Percentiles rank a stretch among this genome's conserved stretches.
Evolutionary conservation across 2,113 vertebrate species (phyloP).

Genomic region (Gymnogyps californianus): DNA sequence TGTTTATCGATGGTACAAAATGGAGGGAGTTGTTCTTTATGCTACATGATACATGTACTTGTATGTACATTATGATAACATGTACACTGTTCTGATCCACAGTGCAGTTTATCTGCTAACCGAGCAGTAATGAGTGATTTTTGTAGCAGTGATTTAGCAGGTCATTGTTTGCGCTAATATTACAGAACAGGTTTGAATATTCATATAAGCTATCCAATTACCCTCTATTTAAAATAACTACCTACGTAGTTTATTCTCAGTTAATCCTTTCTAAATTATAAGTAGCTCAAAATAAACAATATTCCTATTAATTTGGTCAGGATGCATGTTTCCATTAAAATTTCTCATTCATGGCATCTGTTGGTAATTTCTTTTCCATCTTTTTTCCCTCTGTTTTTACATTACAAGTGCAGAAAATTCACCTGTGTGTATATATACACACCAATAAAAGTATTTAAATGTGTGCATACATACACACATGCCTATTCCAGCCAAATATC

Average conservation of each 20-base stretch:
- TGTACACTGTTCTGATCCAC: neutral
- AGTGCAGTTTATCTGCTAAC: neutral
- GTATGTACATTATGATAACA: neutral
- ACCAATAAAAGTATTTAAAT: neutral
- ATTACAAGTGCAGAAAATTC: neutral
- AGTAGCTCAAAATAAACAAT: neutral
- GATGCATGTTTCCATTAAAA: neutral
- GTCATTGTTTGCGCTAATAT: neutral
- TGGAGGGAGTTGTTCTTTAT: neutral
- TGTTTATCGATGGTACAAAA: neutral
- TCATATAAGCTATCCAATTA: neutral
- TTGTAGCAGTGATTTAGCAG: neutral
- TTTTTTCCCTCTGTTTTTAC: neutral
- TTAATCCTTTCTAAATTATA: slow-evolving; percentile 13
- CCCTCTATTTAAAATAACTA: neutral
- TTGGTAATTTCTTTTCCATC: neutral
- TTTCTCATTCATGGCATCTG: neutral
- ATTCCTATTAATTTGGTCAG: neutral
- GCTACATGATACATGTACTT: neutral
- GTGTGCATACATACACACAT: neutral
- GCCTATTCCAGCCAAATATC: neutral
- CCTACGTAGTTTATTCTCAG: neutral
- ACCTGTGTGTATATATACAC: neutral
- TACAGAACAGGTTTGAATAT: neutral
- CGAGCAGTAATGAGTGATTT: neutral